phyloP scores from a whole-genome alignment of 1,140 invertebrate species.

The Drosophila sproati region DNA sequence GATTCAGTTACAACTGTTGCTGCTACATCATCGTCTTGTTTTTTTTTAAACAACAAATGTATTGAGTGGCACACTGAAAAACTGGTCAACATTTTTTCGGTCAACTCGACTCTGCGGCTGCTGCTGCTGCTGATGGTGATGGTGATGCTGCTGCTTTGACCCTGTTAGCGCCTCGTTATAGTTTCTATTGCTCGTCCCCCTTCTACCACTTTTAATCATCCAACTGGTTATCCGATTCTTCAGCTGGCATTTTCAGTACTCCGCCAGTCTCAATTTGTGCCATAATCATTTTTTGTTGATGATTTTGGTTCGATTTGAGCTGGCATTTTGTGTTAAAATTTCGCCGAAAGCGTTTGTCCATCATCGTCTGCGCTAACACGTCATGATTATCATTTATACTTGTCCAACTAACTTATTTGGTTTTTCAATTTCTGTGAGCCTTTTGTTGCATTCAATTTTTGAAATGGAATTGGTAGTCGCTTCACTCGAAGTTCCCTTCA shows the following conservation, averaged over 20 bases:
- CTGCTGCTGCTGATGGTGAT: background rate
- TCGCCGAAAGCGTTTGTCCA: slow-evolving; percentile 72
- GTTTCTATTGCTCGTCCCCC: slow-evolving; percentile 30
- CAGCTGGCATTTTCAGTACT: slow-evolving; percentile 44
- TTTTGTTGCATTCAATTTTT: slow-evolving; percentile 29
- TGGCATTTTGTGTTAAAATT: slow-evolving; percentile 68
- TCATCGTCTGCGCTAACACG: slow-evolving; percentile 54
- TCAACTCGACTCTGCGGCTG: slow-evolving; percentile 35
- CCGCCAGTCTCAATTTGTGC: slow-evolving; percentile 27
- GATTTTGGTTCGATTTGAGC: slow-evolving; percentile 13
- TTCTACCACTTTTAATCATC: background rate
- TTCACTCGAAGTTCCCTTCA: background rate
- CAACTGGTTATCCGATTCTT: slow-evolving; percentile 30
- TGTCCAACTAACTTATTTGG: slow-evolving; percentile 19
- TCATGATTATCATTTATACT: slow-evolving; percentile 58
- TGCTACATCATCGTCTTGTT: slow-evolving; percentile 3
- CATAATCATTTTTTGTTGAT: slow-evolving; percentile 22
- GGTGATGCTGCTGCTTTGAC: slow-evolving; percentile 46
- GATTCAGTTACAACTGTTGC: background rate
- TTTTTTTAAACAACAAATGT: slow-evolving; percentile 26
- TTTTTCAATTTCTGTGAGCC: slow-evolving; percentile 35
- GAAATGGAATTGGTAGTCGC: slow-evolving; percentile 20
- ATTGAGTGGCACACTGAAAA: slow-evolving; percentile 18
- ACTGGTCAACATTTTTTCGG: slow-evolving; percentile 34
- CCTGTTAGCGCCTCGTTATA: slow-evolving; percentile 72